Evolutionary conservation across 2,113 vertebrate species (phyloP).

Genomic region (Larimichthys polyactis): DNA sequence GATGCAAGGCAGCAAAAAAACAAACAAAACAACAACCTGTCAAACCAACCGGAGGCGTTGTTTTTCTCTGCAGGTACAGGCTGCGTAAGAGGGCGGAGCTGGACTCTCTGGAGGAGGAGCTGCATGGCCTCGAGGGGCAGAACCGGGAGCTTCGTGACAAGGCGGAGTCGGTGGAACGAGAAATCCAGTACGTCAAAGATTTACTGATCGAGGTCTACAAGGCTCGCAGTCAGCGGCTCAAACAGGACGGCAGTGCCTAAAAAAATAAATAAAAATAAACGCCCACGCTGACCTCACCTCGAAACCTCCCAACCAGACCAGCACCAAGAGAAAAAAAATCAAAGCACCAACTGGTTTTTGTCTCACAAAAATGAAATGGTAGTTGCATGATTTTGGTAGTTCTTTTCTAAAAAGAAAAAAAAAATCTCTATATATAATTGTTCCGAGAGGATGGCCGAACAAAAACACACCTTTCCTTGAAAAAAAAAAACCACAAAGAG

Average conservation of each 20-base stretch:
- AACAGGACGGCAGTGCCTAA: conserved; percentile 87
- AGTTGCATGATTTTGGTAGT: conserved; percentile 83
- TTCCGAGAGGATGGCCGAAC: conserved; percentile 48
- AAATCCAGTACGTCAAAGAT: conserved; percentile 95
- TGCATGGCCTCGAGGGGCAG: conserved; percentile 90
- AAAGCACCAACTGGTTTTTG: conserved; percentile 59
- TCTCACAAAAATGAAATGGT: conserved; percentile 61
- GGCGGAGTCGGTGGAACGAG: conserved; percentile 92
- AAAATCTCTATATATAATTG: conserved; percentile 23
- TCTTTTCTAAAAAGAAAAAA: conserved; percentile 69
- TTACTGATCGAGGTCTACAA: conserved; percentile 95
- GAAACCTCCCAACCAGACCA: conserved; percentile 58
- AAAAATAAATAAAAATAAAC: not conserved
- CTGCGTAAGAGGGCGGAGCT: conserved; percentile 93
- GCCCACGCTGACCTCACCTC: conserved; percentile 53
- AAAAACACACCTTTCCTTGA: conserved; percentile 46
- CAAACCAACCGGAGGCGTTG: not conserved
- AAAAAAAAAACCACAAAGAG: conserved; percentile 20
- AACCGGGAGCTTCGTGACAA: conserved; percentile 93
- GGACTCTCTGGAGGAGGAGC: conserved; percentile 92
- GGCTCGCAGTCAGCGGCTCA: conserved; percentile 91
- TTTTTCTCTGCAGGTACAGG: conserved; percentile 85
- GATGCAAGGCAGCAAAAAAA: conserved; percentile 58
- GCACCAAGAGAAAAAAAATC: conserved; percentile 55
- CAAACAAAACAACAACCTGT: not conserved